phyloP scores from a whole-genome alignment of 1,140 invertebrate species.

The Probaryconus sp. region DNA sequence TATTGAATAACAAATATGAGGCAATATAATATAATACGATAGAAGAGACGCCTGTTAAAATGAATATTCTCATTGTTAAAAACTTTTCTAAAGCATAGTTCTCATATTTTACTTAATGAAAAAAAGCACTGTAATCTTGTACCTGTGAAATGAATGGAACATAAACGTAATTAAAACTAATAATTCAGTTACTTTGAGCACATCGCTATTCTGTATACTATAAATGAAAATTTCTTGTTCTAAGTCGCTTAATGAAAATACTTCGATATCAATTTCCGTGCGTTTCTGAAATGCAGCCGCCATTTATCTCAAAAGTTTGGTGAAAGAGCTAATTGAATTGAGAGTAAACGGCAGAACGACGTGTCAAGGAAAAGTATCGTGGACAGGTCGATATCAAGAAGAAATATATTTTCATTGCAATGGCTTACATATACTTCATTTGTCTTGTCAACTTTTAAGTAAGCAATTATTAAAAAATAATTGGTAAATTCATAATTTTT shows the following conservation, averaged over 20 bases:
- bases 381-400: slow-evolving; percentile 19
- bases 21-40: too few relatives aligned
- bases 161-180: slow-evolving; percentile 36
- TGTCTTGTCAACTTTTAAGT: too few relatives aligned
- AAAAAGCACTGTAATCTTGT: slow-evolving; percentile 13
- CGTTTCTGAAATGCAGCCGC: slow-evolving; percentile 3
- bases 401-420: too few relatives aligned
- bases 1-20: too few relatives aligned
- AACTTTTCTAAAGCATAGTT: neutral
- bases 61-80: neutral
- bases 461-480: too few relatives aligned
- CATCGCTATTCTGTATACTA: slow-evolving; percentile 6
- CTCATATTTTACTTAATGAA: neutral
- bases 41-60: too few relatives aligned
- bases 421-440: too few relatives aligned
- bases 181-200: slow-evolving; percentile 26
- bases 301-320: slow-evolving; percentile 48
- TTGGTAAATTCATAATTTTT: too few relatives aligned
- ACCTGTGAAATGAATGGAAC: slow-evolving; percentile 18
- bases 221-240: slow-evolving; percentile 26
- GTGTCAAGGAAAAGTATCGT: slow-evolving; percentile 31
- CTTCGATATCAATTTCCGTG: slow-evolving; percentile 17
- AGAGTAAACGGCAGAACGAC: slow-evolving; percentile 16
- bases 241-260: slow-evolving; percentile 48
- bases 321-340: slow-evolving; percentile 43